Conservation (phyloP, 2,113 vertebrate species). For the Festucalex cinctus region DNA sequence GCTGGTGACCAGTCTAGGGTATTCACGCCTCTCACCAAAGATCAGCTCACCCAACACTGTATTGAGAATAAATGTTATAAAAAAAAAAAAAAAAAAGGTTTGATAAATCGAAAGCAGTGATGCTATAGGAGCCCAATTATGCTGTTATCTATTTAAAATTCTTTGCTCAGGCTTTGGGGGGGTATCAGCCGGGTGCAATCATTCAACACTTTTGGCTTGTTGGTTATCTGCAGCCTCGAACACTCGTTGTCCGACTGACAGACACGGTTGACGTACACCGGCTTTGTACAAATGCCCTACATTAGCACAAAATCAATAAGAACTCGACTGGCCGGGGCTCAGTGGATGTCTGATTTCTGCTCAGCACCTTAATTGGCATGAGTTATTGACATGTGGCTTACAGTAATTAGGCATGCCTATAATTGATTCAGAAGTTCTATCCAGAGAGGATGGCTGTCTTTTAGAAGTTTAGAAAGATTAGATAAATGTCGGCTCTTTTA, state of each 20-base stretch:
- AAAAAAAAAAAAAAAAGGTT: too few relatives aligned
- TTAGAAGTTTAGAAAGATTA: not conserved
- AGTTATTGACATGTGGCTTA: slow-evolving; percentile 59
- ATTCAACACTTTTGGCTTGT: slow-evolving; percentile 40
- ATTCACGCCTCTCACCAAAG: too few relatives aligned
- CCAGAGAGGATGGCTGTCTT: not conserved
- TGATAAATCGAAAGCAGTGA: not conserved
- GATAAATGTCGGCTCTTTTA: slow-evolving; percentile 2
- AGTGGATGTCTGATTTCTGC: slow-evolving; percentile 37
- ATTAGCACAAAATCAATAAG: slow-evolving; percentile 52
- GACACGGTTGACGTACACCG: slow-evolving; percentile 28
- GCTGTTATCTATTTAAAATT: not conserved
- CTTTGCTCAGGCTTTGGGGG: not conserved
- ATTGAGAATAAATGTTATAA: too few relatives aligned
- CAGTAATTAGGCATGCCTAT: slow-evolving; percentile 43
- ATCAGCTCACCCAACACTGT: too few relatives aligned
- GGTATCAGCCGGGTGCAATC: slow-evolving; percentile 12
- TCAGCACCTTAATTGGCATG: slow-evolving; percentile 62
- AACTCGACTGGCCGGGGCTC: slow-evolving; percentile 27
- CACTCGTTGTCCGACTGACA: slow-evolving; percentile 49
- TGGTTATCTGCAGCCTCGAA: slow-evolving; percentile 41
- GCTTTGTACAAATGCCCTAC: slow-evolving; percentile 37
- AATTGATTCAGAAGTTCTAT: slow-evolving; percentile 42
- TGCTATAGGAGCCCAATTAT: too few relatives aligned
- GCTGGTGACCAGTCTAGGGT: too few relatives aligned